Base-by-base conservation (phyloP, 2,888 invertebrate genomes). In the Apeira syringaria region DNA sequence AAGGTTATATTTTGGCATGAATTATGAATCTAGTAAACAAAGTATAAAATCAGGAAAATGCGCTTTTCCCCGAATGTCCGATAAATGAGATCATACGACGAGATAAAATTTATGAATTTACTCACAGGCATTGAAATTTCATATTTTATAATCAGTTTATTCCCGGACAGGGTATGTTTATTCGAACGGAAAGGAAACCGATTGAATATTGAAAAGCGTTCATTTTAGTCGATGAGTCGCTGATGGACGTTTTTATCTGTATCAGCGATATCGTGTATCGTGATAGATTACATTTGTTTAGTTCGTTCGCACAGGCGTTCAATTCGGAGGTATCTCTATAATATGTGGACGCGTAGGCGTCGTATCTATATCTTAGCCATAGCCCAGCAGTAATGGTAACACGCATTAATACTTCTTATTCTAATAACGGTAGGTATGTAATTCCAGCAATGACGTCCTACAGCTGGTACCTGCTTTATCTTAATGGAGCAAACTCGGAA, bases 161-260 rank as follows among this genome's bases (percentile, higher is more conserved):
- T 5, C 15, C 27, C 37, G 42, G 27, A 6, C 37, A 24, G 30
- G 11, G 31, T 3, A 5, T 13, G 26, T 17, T 26, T 18, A 26
- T 25, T 34, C 12, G 10, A 15, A 35, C 26, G 45, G 35, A 45
- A 39, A 47, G 25, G 24, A 28, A 28, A 39, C 25, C 41, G 18
- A 41, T 41, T 32, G 31, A 24, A 22, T 28, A 32, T 46, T 46
- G 27, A 36, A n/a, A n/a, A n/a, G n/a, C n/a, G n/a, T n/a, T n/a
- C n/a, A n/a, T n/a, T n/a, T 29, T 32, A 32, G 32, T 17, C 36
- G 36, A 20, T 37, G 28, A 35, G 35, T 26, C 26, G 9, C 9
- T 17, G 35, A 13, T n/a, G 22, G 30, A 37, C 11, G 22, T 29
- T 37, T 36, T 28, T 36, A 30, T 20, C 20, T 37, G 12, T 24